Base-by-base conservation (phyloP, 1,140 invertebrate genomes). In the Platyura marginata region DNA sequence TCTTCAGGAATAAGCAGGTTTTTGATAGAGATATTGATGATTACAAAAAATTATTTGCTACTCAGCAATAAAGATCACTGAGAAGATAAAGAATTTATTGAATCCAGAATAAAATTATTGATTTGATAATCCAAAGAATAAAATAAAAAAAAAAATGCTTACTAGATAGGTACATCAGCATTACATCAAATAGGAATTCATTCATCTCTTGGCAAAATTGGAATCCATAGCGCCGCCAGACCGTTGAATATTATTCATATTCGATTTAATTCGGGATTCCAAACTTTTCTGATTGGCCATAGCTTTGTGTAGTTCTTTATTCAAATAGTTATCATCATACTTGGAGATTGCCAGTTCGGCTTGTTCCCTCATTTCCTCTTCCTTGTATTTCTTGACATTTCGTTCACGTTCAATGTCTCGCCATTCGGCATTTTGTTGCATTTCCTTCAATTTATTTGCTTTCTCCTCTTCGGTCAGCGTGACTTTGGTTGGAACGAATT, bases 191-290 rank as follows among this genome's bases (percentile, higher is more conserved):
- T n/a, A n/a, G n/a, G n/a, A n/a, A n/a, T 34, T 41, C 40, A 19
- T 19, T 37, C 11, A 70, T 48, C 68, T 65, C 46, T 66, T 70
- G 0, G 75, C 76, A 69, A 84, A 84, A 64, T 82, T 75, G 13
- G 66, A 65, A 52, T 78, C 68, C 80, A 84, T 83, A 18, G 75
- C 64, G 23, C 56, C 51, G 11, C 65, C 65, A 2, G 70, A 73
- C 44, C 79, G 65, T 57, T 89, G 84, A 42, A 87, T 81, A 51
- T 81, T 84, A 56, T 86, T 82, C 16, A 80, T 70, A 54, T 87
- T 89, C 18, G 81, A 70, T 51, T 78, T 82, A 34, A 89, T 79
- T 53, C 84, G 66, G 46, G 77, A 73, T 53, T 80, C 81, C 2
- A 88, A 70, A 15, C 74, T 77, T 20, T 69, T 66, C 23, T 68